phyloP scores from a whole-genome alignment of 2,888 invertebrate genomes.

The Rhagonycha lutea region DNA sequence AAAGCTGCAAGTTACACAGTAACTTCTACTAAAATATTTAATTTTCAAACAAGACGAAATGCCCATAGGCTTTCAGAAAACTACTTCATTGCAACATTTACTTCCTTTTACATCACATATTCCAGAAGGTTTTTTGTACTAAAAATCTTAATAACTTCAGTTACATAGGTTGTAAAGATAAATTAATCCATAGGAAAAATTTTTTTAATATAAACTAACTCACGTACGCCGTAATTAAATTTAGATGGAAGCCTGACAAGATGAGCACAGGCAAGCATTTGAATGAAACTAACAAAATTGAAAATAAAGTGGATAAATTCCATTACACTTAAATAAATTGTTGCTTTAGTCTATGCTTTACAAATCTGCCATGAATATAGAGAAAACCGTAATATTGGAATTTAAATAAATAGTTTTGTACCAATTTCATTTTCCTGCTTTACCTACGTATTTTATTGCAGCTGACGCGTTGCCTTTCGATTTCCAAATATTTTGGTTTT shows the following conservation, averaged over 20 bases:
- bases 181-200: not conserved
- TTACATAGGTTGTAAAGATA: not conserved
- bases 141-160: not conserved
- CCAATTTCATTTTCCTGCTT: not conserved
- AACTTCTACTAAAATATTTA: slow-evolving; percentile 1
- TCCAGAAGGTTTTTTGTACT: not conserved
- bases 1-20: not conserved
- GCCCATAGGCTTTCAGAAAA: not conserved
- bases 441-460: not conserved
- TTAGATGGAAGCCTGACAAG: not conserved
- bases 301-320: not conserved
- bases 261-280: not conserved
- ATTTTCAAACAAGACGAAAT: not conserved
- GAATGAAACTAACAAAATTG: not conserved
- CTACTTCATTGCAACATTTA: not conserved
- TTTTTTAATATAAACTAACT: not conserved
- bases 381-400: not conserved
- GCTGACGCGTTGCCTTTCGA: not conserved
- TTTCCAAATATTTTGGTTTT: not conserved
- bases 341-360: not conserved
- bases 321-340: not conserved
- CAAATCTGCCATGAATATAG: not conserved
- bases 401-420: not conserved
- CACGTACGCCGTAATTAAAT: not conserved
- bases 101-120: not conserved